These are phyloP conservation scores for Stenchaetothrips biformis DNA, from an alignment of 2,888 invertebrate species.

Conservation along the genomic window DNA sequence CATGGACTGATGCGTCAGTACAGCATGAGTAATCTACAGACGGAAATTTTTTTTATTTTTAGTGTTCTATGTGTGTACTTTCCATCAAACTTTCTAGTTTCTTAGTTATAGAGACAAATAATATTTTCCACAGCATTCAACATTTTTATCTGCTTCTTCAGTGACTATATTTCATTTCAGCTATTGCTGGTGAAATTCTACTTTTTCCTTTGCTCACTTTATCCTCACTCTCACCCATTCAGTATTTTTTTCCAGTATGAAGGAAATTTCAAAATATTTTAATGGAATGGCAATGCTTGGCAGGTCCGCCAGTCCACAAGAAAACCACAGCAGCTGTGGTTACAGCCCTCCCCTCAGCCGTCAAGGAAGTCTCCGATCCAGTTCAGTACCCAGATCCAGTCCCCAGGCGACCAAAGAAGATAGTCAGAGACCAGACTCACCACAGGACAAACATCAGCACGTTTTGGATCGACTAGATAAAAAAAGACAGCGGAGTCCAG, in stretches of 20 bases:
- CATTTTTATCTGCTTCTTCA: neutral
- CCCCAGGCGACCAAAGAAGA: neutral
- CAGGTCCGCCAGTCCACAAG: slow-evolving; percentile 2
- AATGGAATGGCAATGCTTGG: neutral
- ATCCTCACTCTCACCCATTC: neutral
- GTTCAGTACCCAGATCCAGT: neutral
- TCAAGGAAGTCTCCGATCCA: neutral
- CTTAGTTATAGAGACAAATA: neutral
- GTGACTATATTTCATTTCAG: neutral
- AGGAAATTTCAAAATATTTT: neutral
- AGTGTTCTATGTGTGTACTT: too few relatives aligned
- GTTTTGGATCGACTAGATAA: neutral
- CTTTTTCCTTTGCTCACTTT: neutral
- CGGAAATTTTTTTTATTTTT: too few relatives aligned
- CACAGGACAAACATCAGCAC: neutral
- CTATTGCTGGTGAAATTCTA: neutral
- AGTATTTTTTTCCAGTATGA: neutral
- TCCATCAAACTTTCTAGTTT: too few relatives aligned
- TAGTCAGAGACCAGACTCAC: neutral
- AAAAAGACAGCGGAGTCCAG: neutral
- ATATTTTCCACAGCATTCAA: neutral
- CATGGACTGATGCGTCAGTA: too few relatives aligned
- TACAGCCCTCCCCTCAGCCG: neutral
- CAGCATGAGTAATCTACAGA: too few relatives aligned
- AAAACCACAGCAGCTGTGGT: neutral